Conservation (phyloP, 23 tunicate genomes). For the Diplosoma virens region DNA sequence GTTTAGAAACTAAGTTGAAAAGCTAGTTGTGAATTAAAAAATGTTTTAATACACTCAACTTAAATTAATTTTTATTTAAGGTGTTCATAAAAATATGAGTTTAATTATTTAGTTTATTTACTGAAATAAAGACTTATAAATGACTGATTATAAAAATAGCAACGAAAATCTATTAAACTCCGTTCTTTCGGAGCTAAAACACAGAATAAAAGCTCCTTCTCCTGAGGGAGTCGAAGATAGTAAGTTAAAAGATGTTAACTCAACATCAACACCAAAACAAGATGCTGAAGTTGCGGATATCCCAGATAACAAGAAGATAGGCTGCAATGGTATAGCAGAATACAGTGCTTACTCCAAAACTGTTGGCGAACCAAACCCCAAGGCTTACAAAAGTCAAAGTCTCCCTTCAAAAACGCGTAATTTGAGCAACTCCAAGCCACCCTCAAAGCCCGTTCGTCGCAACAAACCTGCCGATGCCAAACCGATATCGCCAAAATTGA, state of each 20-base stretch:
- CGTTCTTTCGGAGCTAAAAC: slow-evolving; percentile 1
- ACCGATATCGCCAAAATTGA: too few species aligned
- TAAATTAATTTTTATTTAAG: too few species aligned
- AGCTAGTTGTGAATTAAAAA: too few species aligned
- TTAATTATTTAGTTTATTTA: too few species aligned
- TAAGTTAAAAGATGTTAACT: not conserved
- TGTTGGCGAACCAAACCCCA: not conserved
- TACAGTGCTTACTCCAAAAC: not conserved
- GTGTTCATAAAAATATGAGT: too few species aligned
- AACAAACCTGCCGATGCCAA: not conserved
- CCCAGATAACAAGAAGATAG: not conserved
- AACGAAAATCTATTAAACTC: slow-evolving; percentile 7
- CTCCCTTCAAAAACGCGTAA: not conserved
- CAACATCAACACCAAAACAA: not conserved
- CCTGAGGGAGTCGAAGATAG: not conserved
- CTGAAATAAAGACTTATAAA: too few species aligned
- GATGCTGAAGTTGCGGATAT: not conserved
- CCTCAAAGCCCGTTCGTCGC: not conserved
- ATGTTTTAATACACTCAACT: too few species aligned
- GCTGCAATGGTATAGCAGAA: not conserved
- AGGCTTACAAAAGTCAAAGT: not conserved
- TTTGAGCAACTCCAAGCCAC: not conserved
- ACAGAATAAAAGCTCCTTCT: not conserved
- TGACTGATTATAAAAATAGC: too few species aligned
- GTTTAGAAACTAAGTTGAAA: too few species aligned